Conservation (phyloP, 1,140 invertebrate species). For the Aphis gossypii region DNA sequence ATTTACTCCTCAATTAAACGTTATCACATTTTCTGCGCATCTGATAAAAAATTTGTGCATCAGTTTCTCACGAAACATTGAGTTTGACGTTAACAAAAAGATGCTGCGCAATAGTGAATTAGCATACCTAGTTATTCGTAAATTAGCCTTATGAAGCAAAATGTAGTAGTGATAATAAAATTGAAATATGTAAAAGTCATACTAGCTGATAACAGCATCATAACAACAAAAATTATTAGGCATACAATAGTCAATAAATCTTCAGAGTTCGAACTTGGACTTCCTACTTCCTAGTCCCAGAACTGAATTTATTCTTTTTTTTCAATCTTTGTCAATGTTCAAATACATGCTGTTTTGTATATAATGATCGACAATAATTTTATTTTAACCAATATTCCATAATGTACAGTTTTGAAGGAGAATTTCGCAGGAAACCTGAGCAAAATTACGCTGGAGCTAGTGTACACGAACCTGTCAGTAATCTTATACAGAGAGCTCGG, state of each 20-base stretch:
- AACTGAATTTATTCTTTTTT: background rate
- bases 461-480: conserved; percentile 76
- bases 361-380: background rate
- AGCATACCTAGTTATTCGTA: background rate
- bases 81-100: background rate
- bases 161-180: conserved; percentile 17
- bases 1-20: background rate
- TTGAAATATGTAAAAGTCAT: conserved; percentile 40
- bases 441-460: conserved; percentile 90
- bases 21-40: background rate
- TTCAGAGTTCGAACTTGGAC: background rate
- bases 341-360: background rate
- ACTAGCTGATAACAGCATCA: conserved; percentile 24
- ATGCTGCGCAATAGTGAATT: background rate
- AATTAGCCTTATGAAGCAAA: background rate
- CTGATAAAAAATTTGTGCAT: background rate
- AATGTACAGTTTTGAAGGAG: conserved; percentile 88
- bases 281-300: background rate
- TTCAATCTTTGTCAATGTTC: too few relatives aligned
- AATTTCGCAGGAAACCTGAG: conserved; percentile 84
- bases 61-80: background rate
- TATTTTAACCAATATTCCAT: background rate
- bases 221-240: background rate
- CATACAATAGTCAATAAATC: background rate
- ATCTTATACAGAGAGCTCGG: conserved; percentile 80